Evolutionary conservation across 2,888 invertebrate genomes (phyloP), one percentile per base, ranked within the genome.

Genomic region (Meiosimyza platycephala): DNA sequence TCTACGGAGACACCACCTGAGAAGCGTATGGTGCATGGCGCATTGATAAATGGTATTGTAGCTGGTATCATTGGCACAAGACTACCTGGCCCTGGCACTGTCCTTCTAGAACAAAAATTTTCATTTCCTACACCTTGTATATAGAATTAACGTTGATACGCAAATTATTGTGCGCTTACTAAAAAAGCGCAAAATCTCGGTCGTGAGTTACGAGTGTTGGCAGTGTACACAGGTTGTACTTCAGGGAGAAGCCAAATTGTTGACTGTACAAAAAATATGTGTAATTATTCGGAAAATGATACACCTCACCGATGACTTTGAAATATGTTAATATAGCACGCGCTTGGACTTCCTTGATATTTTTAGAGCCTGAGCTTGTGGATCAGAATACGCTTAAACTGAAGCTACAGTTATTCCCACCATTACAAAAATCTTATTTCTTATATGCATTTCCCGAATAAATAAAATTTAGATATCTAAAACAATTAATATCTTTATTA

Each of bases 31-130:
- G 95, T 95, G 0, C 95, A 95, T 82, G 96, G 96, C 2, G 95
- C 95, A 4, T 89, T 94, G 62, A 87, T 96, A n/a, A 95, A 95
- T 85, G 93, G 93, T 0, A 85, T 95, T 33, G 92, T 96, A 1
- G 94, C 95, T 0, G 93, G 93, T 15, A 90, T 95, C 7, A 92
- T 96, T 67, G 96, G 96, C 0, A 95, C 94, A 1, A 90, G 92
- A 84, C 85, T 96, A 72, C 96, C 95, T 0, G 95, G 96, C 0
- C 92, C 93, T 0, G 95, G 95, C 0, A 92, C 94, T 1, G 88
- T 95, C 5, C 91, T 96, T 6, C 88, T 94, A 13, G 91, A 92
- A 40, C 95, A 96, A 85, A 91, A 89, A 60, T 90, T 95, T 81
- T 90, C 90, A 79, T 96, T 93, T 84, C 93, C 94, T 0, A 92